Conservation (phyloP, 2,888 invertebrate genomes). For the Epistrophe grossulariae region DNA sequence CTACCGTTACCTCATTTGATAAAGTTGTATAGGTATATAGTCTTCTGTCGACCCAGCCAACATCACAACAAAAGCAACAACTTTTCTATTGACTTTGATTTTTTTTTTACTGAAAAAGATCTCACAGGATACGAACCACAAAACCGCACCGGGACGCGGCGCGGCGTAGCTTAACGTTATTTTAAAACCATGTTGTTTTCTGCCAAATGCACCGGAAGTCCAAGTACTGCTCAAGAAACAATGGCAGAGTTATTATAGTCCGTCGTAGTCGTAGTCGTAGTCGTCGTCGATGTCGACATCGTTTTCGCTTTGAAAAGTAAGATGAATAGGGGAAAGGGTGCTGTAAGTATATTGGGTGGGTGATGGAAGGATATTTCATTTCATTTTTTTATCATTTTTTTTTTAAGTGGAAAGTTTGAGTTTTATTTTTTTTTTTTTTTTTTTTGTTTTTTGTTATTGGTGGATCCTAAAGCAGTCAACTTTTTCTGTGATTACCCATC, state of each 20-base stretch:
- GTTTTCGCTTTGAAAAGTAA: conserved; percentile 21
- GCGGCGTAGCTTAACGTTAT: conserved; percentile 53
- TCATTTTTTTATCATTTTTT: conserved; percentile 30
- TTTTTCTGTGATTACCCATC: conserved; percentile 47
- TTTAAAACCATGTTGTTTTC: conserved; percentile 69
- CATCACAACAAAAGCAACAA: conserved; percentile 12
- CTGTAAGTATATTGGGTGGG: background rate
- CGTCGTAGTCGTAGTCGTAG: conserved; percentile 13
- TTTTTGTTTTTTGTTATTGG: conserved; percentile 49
- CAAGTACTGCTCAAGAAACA: conserved; percentile 73
- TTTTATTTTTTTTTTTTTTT: conserved; percentile 40
- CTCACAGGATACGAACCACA: conserved; percentile 50
- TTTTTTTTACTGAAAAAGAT: conserved; percentile 35
- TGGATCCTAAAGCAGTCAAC: conserved; percentile 48
- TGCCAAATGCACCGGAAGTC: conserved; percentile 75
- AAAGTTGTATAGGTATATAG: background rate
- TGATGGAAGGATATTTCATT: conserved; percentile 36
- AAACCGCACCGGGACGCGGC: conserved; percentile 12
- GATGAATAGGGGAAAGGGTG: conserved; percentile 28
- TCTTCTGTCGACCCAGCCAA: conserved; percentile 22
- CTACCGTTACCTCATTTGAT: conserved; percentile 18
- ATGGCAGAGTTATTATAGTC: conserved; percentile 51
- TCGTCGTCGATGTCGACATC: no score
- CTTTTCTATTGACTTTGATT: conserved; percentile 46
- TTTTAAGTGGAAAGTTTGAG: conserved; percentile 49